Conservation (phyloP, 1,140 invertebrate species). For the Pseudomyrmex gracilis region DNA sequence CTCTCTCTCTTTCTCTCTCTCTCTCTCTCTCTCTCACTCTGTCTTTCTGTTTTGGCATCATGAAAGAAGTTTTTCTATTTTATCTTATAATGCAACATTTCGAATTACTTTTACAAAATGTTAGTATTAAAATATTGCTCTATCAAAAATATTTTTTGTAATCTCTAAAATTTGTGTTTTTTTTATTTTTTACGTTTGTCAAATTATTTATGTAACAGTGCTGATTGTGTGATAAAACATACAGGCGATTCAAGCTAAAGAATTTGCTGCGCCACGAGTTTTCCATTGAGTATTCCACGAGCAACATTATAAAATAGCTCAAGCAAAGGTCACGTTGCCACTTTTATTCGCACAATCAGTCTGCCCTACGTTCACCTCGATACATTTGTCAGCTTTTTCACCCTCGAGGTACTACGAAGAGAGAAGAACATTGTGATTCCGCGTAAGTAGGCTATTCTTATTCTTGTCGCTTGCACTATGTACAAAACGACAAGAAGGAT, state of each 20-base stretch:
- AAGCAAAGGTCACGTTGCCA: constrained; percentile 51
- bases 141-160: neutral
- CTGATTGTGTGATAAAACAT: constrained; percentile 16
- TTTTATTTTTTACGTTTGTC: neutral
- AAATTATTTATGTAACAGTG: too few relatives aligned
- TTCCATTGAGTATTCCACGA: constrained; percentile 45
- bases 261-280: constrained; percentile 25
- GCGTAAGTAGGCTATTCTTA: constrained; percentile 57
- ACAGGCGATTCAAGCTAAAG: constrained; percentile 12
- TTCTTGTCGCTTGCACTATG: constrained; percentile 23
- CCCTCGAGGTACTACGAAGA: neutral
- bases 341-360: constrained; percentile 48
- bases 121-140: neutral
- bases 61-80: too few relatives aligned
- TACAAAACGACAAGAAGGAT: constrained; percentile 29
- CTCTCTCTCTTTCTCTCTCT: neutral
- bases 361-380: constrained; percentile 1
- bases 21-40: too few relatives aligned
- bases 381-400: constrained; percentile 52
- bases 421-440: constrained; percentile 49
- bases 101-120: neutral
- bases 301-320: constrained; percentile 42
- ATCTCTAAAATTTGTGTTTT: neutral
- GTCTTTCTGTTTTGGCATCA: neutral
- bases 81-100: too few relatives aligned